These are phyloP conservation scores for Scaptomyza hsui DNA, from an alignment of 1,140 invertebrate species.

Conservation along the genomic window DNA sequence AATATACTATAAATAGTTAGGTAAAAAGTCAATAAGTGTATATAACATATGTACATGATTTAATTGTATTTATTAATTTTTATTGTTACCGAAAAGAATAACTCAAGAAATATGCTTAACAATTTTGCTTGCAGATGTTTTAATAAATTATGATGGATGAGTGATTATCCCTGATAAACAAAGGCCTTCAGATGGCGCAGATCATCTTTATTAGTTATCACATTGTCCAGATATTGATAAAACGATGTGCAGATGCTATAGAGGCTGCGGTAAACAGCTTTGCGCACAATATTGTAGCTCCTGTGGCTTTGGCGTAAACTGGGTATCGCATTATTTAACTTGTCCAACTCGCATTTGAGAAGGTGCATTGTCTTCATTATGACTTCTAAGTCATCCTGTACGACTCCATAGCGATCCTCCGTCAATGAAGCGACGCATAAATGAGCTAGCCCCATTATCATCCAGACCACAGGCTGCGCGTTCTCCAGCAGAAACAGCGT, in stretches of 20 bases:
- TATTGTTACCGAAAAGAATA: slow-evolving; percentile 70
- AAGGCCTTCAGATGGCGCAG: slow-evolving; percentile 85
- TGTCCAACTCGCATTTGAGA: slow-evolving; percentile 89
- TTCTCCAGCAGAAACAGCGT: slow-evolving; percentile 87
- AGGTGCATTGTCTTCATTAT: slow-evolving; percentile 88
- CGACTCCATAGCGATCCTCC: slow-evolving; percentile 92
- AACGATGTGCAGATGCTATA: slow-evolving; percentile 90
- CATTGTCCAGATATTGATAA: slow-evolving; percentile 88
- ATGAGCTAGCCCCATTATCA: slow-evolving; percentile 88
- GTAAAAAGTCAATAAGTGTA: slow-evolving; percentile 65
- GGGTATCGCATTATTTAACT: slow-evolving; percentile 87
- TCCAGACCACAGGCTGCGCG: slow-evolving; percentile 89
- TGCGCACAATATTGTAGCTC: slow-evolving; percentile 86
- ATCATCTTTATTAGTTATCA: slow-evolving; percentile 86
- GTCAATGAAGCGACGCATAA: slow-evolving; percentile 88
- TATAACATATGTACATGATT: slow-evolving; percentile 60
- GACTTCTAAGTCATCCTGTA: slow-evolving; percentile 89
- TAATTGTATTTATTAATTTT: slow-evolving; percentile 80
- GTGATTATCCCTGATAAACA: slow-evolving; percentile 84
- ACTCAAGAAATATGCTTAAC: slow-evolving; percentile 59
- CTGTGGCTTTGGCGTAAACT: slow-evolving; percentile 85
- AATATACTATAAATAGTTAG: slow-evolving; percentile 57
- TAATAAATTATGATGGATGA: not conserved
- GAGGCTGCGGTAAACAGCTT: slow-evolving; percentile 89
- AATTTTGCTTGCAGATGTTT: slow-evolving; percentile 18